Evolutionary conservation across 2,888 invertebrate genomes (phyloP), one percentile per base, ranked within the genome.

Genomic region (Xanthia togata): DNA sequence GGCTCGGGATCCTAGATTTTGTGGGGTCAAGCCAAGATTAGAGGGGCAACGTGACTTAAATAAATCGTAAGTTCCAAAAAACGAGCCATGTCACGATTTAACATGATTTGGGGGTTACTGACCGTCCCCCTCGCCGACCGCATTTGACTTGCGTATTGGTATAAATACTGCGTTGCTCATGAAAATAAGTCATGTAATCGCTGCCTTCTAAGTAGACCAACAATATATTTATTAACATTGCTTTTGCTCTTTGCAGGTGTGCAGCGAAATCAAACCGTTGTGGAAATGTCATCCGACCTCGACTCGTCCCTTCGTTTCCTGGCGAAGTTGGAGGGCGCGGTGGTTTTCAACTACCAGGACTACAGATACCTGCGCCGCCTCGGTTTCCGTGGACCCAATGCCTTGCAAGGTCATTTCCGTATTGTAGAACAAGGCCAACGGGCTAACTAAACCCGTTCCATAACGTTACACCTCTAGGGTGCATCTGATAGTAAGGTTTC

Each of bases 241-340:
- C 12, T 35, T 47, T 70, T n/a, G 2, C 5, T 47, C 20, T 20
- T 71, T 47, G 12, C 64, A 70, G 70, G 64, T 70, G 70, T n/a
- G 20, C 12, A n/a, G 20, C 0, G 35, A 64, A 14, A 41, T 9
- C 3, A 31, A 70, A 11, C 26, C 17, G 5, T 44, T 11, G 44
- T 20, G 17, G 17, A 31, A 44, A 77, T 77, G 77, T 76, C 77
- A 11, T 76, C 68, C 1, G 77, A 77, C 31, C 47, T 69, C 8
- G 47, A 63, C 12, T 50, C 77, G 0, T 6, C 69, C n/a, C 38
- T 41, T 38, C 76, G 77, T 14, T 59, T 44, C 77, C 11, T 20
- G 23, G 63, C 12, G 1, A 76, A 44, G 26, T 8, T 62, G n/a
- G 53, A 67, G 0, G 53, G 41, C 0, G 26, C 0, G 8, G 11